Evolutionary conservation across 2,888 invertebrate genomes (phyloP).

Genomic region (Patella pellucida): DNA sequence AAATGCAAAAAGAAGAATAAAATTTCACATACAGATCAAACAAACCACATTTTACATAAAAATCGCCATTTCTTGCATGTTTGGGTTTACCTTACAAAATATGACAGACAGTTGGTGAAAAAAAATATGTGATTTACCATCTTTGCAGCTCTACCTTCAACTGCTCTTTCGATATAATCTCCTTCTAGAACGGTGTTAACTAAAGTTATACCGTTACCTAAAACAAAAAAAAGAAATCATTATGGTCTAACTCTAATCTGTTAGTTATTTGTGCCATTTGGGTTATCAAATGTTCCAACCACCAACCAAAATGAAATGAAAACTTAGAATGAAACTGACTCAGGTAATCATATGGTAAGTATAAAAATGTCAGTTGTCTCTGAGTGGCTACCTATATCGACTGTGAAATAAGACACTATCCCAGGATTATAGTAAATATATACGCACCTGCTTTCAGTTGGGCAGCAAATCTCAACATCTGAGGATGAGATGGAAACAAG

Average conservation of each 20-base stretch:
- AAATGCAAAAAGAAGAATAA: no score
- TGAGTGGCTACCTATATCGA: background rate
- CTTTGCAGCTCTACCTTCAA: constrained; percentile 21
- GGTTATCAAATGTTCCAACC: no score
- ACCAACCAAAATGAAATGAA: no score
- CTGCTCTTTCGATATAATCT: constrained; percentile 17
- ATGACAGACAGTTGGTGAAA: background rate
- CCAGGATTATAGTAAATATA: background rate
- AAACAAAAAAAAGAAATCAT: background rate
- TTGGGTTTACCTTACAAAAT: background rate
- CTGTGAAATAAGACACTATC: no score
- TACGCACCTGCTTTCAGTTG: constrained; percentile 24
- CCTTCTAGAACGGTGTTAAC: constrained; percentile 34
- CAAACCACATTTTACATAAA: no score
- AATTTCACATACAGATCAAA: no score
- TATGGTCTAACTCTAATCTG: no score
- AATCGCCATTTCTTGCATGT: background rate
- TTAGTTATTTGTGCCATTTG: no score
- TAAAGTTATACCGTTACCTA: constrained; percentile 38
- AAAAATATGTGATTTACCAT: constrained; percentile 19
- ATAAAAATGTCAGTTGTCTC: no score
- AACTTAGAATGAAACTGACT: no score
- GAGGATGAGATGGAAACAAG: constrained; percentile 85
- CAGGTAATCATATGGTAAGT: no score
- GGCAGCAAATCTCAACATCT: constrained; percentile 90